Evolutionary conservation across 2,888 invertebrate species (phyloP).

Genomic region (Volucella zonaria): DNA sequence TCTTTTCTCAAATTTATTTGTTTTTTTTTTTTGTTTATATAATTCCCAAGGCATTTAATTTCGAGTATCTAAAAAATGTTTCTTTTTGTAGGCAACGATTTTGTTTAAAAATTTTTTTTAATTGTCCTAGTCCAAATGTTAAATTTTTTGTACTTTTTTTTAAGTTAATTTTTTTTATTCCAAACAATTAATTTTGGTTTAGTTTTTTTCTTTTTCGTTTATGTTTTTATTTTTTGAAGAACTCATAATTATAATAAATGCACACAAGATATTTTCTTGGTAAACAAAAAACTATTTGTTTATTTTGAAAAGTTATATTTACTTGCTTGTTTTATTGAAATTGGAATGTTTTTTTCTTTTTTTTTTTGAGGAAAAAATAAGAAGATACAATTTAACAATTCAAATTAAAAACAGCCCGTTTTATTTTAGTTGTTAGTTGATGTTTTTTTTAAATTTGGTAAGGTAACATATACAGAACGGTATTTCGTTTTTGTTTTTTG

Average conservation of each 20-base stretch:
- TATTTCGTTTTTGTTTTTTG: slow-evolving; percentile 18
- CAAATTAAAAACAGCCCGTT: slow-evolving; percentile 60
- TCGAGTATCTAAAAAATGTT: slow-evolving; percentile 71
- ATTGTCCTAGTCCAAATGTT: slow-evolving; percentile 74
- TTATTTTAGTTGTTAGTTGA: slow-evolving; percentile 46
- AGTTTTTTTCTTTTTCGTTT: slow-evolving; percentile 44
- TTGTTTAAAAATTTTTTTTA: slow-evolving; percentile 74
- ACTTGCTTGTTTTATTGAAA: slow-evolving; percentile 15
- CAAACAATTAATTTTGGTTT: slow-evolving; percentile 68
- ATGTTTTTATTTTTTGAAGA: slow-evolving; percentile 2
- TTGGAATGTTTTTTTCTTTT: slow-evolving; percentile 58
- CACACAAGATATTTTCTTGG: slow-evolving; percentile 48
- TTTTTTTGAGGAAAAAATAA: slow-evolving; percentile 21
- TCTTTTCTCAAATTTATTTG: slow-evolving; percentile 67
- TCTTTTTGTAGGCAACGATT: slow-evolving; percentile 70
- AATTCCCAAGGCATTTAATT: slow-evolving; percentile 73
- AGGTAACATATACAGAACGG: slow-evolving; percentile 47
- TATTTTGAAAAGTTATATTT: slow-evolving; percentile 12
- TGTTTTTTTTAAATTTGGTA: slow-evolving; percentile 28
- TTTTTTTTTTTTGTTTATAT: slow-evolving; percentile 47
- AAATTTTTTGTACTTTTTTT: slow-evolving; percentile 67
- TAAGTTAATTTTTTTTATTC: slow-evolving; percentile 43
- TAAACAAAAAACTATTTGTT: slow-evolving; percentile 14
- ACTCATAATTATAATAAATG: slow-evolving; percentile 39
- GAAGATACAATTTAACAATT: slow-evolving; percentile 39